Conservation (phyloP, 2,797 vertebrate genomes). For the Cygnus olor region DNA sequence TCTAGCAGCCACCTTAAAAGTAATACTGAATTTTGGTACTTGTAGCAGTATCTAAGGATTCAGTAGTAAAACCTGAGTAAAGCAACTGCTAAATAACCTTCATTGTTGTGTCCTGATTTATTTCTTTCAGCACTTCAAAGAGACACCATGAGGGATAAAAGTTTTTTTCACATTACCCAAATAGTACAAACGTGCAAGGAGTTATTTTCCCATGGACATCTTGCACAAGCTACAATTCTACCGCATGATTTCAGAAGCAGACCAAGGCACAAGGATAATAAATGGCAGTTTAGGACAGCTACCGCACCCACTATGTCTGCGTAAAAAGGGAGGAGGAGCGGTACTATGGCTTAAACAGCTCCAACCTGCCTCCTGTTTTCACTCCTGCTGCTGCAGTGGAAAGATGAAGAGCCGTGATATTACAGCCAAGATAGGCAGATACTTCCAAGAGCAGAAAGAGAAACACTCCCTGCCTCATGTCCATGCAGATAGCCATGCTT, state of each 20-base stretch:
- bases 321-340: background rate
- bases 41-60: background rate
- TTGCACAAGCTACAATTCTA: background rate
- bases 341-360: background rate
- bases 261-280: background rate
- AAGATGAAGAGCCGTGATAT: background rate
- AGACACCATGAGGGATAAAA: background rate
- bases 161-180: background rate
- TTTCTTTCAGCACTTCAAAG: background rate
- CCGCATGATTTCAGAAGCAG: background rate
- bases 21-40: background rate
- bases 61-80: background rate
- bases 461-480: background rate
- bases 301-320: fast-evolving
- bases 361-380: background rate
- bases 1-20: background rate
- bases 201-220: background rate
- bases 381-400: background rate
- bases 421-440: fast-evolving
- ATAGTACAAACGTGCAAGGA: background rate
- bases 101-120: background rate
- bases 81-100: background rate
- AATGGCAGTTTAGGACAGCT: background rate
- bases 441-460: background rate
- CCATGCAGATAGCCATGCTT: background rate